These are phyloP conservation scores for Oryzias dopingdopingensis DNA, from an alignment of 2,797 vertebrate genomes.

Conservation along the genomic window DNA sequence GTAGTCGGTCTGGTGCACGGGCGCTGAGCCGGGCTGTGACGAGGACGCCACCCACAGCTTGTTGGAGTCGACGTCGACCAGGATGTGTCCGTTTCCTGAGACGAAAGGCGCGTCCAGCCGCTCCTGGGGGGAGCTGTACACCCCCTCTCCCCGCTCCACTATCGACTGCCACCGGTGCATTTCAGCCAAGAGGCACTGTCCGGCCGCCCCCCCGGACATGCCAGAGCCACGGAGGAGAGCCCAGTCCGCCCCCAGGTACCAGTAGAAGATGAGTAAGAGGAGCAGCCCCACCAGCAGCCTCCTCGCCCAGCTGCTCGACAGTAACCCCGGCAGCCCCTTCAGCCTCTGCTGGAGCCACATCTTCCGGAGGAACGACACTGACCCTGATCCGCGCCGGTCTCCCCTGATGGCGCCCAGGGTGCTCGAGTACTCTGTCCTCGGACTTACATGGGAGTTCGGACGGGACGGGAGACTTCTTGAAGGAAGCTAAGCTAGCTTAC, in stretches of 20 bases:
- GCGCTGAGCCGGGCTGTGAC: slow-evolving; percentile 72
- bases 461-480: background rate
- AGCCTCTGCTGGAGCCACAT: slow-evolving; percentile 95
- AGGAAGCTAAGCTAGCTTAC: too few relatives aligned
- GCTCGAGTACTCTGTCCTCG: background rate
- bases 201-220: slow-evolving; percentile 73
- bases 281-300: slow-evolving; percentile 82
- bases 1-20: slow-evolving; percentile 82
- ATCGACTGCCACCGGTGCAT: slow-evolving; percentile 82
- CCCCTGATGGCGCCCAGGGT: slow-evolving; percentile 9
- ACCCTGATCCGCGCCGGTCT: slow-evolving; percentile 16
- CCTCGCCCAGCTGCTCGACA: slow-evolving; percentile 94
- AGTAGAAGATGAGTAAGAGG: slow-evolving; percentile 85
- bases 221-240: slow-evolving; percentile 70
- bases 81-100: slow-evolving; percentile 88
- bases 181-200: slow-evolving; percentile 82
- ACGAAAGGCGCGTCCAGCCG: slow-evolving; percentile 75
- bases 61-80: slow-evolving; percentile 83
- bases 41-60: slow-evolving; percentile 86
- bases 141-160: slow-evolving; percentile 81
- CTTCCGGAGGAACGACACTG: background rate
- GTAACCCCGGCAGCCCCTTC: slow-evolving; percentile 89
- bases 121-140: slow-evolving; percentile 73
- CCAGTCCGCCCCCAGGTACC: slow-evolving; percentile 83
- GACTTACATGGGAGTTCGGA: background rate